Evolutionary conservation across 2,888 invertebrate genomes (phyloP).

Genomic region (Thera britannica): DNA sequence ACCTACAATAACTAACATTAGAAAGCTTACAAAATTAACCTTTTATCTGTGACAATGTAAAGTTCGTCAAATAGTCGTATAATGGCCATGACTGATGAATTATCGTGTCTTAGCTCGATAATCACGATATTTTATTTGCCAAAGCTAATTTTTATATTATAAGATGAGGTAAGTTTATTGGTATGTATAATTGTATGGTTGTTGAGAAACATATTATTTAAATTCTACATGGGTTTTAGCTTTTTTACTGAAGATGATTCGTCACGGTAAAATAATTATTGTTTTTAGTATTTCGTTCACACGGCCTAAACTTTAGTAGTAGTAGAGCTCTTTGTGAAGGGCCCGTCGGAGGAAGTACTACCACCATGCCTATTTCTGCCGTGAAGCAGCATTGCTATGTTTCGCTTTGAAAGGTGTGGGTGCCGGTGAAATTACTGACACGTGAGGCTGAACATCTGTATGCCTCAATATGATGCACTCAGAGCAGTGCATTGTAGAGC

Average conservation of each 20-base stretch:
- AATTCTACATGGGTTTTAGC: conserved; percentile 31
- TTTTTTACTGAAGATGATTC: conserved; percentile 30
- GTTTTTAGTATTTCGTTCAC: conserved; percentile 28
- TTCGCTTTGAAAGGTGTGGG: too few species aligned
- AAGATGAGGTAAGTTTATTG: conserved; percentile 52
- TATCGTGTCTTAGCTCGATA: conserved; percentile 49
- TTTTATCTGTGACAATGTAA: conserved; percentile 33
- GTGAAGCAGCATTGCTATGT: too few species aligned
- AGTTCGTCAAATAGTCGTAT: conserved; percentile 32
- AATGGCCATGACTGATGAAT: conserved; percentile 46
- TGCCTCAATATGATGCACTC: too few species aligned
- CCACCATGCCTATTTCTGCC: too few species aligned
- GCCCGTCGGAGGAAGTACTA: conserved; percentile 65
- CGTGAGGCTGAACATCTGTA: too few species aligned
- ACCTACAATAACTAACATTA: conserved; percentile 1
- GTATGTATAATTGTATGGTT: conserved; percentile 50
- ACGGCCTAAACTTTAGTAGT: conserved; percentile 6
- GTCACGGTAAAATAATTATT: conserved; percentile 30
- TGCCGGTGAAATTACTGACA: too few species aligned
- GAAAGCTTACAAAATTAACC: conserved; percentile 24
- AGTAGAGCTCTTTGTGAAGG: conserved; percentile 64
- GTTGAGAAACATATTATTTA: conserved; percentile 44
- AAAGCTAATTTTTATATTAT: conserved; percentile 59
- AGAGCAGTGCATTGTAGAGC: too few species aligned
- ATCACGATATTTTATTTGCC: conserved; percentile 58